These are phyloP conservation scores for Hippopotamyrus pictus DNA, from an alignment of 2,797 vertebrate species.

Conservation along the genomic window DNA sequence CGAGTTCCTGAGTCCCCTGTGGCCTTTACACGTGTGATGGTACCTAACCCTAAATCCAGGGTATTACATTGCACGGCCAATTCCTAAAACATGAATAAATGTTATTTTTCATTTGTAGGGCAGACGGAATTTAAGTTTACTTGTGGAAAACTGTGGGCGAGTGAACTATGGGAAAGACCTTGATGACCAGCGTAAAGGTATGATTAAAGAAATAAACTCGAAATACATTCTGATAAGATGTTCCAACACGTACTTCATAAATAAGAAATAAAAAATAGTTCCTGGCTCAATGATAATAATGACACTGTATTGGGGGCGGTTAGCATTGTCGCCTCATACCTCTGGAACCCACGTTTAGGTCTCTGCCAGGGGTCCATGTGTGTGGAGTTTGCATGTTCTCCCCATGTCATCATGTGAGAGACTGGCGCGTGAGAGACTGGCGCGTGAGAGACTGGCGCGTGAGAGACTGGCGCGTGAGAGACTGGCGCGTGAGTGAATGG, in stretches of 20 bases:
- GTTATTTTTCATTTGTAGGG: slow-evolving; percentile 53
- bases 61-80: not conserved
- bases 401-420: too few relatives aligned
- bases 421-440: too few relatives aligned
- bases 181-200: slow-evolving; percentile 83
- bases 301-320: not conserved
- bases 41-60: not conserved
- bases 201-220: not conserved
- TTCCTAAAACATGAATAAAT: not conserved
- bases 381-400: too few relatives aligned
- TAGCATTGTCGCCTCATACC: not conserved
- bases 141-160: slow-evolving; percentile 86
- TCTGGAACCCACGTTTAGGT: not conserved
- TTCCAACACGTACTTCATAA: not conserved
- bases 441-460: too few relatives aligned
- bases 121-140: slow-evolving; percentile 65
- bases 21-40: not conserved
- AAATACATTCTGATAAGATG: not conserved
- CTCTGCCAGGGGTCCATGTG: too few relatives aligned
- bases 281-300: not conserved
- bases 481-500: too few relatives aligned
- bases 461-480: too few relatives aligned
- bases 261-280: not conserved
- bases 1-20: not conserved
- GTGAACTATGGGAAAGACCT: slow-evolving; percentile 81